Evolutionary conservation across 2,888 invertebrate species (phyloP), one percentile per base, ranked within the genome.

Genomic region (Lamellibrachia satsuma): DNA sequence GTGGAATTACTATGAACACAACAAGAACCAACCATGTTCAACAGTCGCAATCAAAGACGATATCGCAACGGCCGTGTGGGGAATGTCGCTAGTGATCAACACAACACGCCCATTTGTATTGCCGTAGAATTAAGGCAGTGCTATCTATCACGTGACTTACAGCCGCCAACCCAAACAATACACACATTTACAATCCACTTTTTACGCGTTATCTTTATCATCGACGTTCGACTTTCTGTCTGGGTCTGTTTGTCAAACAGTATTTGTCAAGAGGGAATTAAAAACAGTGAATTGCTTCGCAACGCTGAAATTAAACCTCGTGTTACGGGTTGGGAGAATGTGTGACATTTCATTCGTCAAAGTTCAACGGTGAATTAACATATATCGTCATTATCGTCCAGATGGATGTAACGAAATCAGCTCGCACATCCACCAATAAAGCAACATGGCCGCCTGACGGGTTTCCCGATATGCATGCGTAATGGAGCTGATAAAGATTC

Each of bases 91-190:
- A 75, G 75, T 75, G 75, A 75, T 22, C 15, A 15, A 75, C 75
- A 15, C 22, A 22, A 75, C 75, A 75, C 15, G 75, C 75, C 75
- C 75, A 75, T 75, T 75, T 22, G 75, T 75, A n/a, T 75, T 75
- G 75, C 75, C 22, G n/a, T 75, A 6, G n/a, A 75, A 57, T 11
- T 57, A 57, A 57, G 15, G 57, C 57, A 11, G 75, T 75, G 75
- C 75, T 75, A 75, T 75, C 75, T 75, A 75, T 15, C 75, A 75
- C 75, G 75, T n/a, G n/a, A 75, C 15, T 75, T 75, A 75, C 75
- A n/a, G n/a, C 11, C 22, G 75, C 75, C 75, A 75, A 75, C 75
- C 75, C 6, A 22, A 75, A n/a, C 75, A 55, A 7, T 9, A 22
- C 75, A 75, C 75, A 39, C 39, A 39, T 39, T 39, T 39, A 39